Conservation (phyloP, 2,888 invertebrate species). For the Yponomeuta cagnagella region DNA sequence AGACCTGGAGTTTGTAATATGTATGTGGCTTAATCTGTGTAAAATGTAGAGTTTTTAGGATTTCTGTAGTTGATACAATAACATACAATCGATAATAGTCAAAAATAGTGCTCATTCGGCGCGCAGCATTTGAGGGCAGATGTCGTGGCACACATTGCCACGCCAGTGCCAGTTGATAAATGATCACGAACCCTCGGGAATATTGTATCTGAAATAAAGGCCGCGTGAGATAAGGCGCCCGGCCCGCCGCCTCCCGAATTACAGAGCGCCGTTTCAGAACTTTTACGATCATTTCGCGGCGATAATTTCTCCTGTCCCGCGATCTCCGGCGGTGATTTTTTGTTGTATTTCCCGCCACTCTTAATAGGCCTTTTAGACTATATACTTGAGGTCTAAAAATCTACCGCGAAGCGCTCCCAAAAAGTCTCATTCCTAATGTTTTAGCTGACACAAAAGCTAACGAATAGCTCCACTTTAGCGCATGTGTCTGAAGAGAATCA, state of each 20-base stretch:
- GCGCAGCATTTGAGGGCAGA: slow-evolving; percentile 32
- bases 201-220: slow-evolving; percentile 44
- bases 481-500: slow-evolving; percentile 9
- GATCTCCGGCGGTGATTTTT: background rate
- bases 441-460: background rate
- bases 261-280: slow-evolving; percentile 18
- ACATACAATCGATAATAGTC: background rate
- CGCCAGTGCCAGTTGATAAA: slow-evolving; percentile 51
- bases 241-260: slow-evolving; percentile 6
- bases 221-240: slow-evolving; percentile 39
- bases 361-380: background rate
- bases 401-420: background rate
- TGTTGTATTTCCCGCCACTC: background rate
- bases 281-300: slow-evolving; percentile 17
- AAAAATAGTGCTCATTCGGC: background rate
- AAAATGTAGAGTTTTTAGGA: background rate
- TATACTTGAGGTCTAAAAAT: background rate
- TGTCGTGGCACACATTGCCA: slow-evolving; percentile 36
- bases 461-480: background rate
- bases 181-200: slow-evolving; percentile 49
- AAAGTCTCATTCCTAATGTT: background rate
- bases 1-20: too few species aligned
- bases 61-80: background rate
- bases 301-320: slow-evolving; percentile 8
- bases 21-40: too few species aligned